Evolutionary conservation across 2,797 vertebrate species (phyloP).

Genomic region (Chloroceryle amazona): DNA sequence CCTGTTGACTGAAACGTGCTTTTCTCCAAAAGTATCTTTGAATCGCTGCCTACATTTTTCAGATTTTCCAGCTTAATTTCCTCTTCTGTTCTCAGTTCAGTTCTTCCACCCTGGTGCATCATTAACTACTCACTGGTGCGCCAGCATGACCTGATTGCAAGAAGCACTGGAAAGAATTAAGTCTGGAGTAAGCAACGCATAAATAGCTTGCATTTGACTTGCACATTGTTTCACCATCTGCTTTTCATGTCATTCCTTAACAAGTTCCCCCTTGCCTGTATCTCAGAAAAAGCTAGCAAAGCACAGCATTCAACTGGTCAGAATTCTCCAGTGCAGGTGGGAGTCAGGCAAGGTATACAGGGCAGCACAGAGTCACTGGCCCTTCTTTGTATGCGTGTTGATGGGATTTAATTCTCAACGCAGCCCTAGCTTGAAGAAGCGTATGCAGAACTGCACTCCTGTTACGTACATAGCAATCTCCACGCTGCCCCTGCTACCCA

Average conservation of each 20-base stretch:
- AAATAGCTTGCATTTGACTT: neutral
- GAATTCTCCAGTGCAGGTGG: neutral
- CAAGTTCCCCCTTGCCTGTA: neutral
- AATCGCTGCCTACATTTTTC: slow-evolving; percentile 18
- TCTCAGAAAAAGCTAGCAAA: neutral
- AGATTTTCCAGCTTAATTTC: slow-evolving; percentile 36
- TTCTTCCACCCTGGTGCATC: slow-evolving; percentile 21
- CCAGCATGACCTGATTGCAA: neutral
- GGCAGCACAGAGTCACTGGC: accelerated
- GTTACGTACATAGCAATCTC: neutral
- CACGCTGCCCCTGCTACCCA: neutral
- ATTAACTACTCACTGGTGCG: neutral
- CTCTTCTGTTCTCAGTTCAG: neutral
- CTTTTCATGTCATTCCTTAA: neutral
- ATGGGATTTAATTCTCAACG: neutral
- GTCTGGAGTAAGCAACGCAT: neutral
- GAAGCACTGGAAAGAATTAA: neutral
- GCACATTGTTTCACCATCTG: neutral
- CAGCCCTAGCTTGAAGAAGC: neutral
- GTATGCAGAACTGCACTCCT: neutral
- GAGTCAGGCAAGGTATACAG: neutral
- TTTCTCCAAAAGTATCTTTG: neutral
- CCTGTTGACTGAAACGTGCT: accelerated
- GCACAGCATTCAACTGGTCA: neutral
- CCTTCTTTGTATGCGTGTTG: neutral